Percentiles rank a stretch among this genome's conserved stretches.
These are phyloP conservation scores for Poeciliopsis presidionis DNA, from an alignment of 2,797 vertebrate species.

Conservation along the genomic window DNA sequence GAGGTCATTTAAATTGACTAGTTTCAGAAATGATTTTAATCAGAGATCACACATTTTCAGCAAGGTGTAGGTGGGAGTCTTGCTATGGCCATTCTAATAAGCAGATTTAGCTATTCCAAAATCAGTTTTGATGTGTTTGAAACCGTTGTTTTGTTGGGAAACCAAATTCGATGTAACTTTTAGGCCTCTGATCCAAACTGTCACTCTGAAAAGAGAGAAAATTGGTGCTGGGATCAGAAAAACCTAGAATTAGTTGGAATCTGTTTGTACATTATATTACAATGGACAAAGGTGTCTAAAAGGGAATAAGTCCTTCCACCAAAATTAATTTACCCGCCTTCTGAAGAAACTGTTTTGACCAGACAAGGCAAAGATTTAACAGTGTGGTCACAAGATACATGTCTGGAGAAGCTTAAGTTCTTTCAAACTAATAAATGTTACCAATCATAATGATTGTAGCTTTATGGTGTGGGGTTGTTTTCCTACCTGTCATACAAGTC, in stretches of 20 bases:
- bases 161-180: background rate
- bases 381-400: too few species aligned
- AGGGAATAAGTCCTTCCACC: background rate
- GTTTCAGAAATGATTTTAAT: background rate
- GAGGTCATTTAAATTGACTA: background rate
- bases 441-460: too few species aligned
- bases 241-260: background rate
- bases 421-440: too few species aligned
- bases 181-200: background rate
- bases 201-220: background rate
- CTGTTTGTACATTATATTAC: background rate
- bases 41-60: too few species aligned
- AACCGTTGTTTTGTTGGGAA: background rate
- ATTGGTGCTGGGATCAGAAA: background rate
- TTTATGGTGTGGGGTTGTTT: too few species aligned
- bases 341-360: background rate
- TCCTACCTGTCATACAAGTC: too few species aligned
- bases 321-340: background rate
- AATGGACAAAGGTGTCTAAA: background rate
- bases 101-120: background rate
- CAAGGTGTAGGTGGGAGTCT: too few species aligned
- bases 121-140: background rate
- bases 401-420: too few species aligned
- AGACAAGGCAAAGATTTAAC: background rate
- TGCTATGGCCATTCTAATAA: too few species aligned